Conservation (phyloP, 2,888 invertebrate species). For the Disparrhopalites patrizii region DNA sequence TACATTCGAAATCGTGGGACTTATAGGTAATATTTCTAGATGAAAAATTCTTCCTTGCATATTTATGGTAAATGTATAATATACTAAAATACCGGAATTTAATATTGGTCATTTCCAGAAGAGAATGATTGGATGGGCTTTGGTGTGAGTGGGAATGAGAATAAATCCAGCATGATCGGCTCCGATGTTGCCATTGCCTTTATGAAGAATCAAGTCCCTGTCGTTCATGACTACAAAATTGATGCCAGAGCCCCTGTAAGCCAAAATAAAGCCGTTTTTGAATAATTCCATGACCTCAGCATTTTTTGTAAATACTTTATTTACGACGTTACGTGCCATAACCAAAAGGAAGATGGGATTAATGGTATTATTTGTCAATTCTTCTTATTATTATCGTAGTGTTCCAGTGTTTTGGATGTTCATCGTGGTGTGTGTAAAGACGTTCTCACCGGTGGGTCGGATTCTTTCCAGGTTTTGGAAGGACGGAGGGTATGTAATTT, state of each 20-base stretch:
- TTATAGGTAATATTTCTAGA: conserved; percentile 56
- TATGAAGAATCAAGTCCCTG: conserved; percentile 64
- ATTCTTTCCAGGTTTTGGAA: conserved; percentile 65
- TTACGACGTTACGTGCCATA: too few species aligned
- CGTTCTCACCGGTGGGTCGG: conserved; percentile 72
- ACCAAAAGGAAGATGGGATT: too few species aligned
- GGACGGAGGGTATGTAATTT: conserved; percentile 37
- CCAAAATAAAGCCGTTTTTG: conserved; percentile 35
- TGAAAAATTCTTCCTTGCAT: not conserved
- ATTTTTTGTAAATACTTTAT: too few species aligned
- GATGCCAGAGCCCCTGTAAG: conserved; percentile 73
- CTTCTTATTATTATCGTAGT: conserved; percentile 30
- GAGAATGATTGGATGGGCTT: conserved; percentile 82
- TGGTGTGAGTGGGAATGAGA: conserved; percentile 73
- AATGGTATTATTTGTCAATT: too few species aligned
- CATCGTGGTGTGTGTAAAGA: conserved; percentile 78
- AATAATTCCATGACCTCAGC: too few species aligned
- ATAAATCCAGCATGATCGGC: conserved; percentile 73
- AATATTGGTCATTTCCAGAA: conserved; percentile 50
- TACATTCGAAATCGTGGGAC: conserved; percentile 76
- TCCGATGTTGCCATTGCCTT: conserved; percentile 77
- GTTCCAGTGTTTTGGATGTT: conserved; percentile 61
- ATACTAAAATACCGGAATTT: not conserved
- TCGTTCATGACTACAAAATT: conserved; percentile 77
- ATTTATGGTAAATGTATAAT: not conserved